phyloP scores from a whole-genome alignment of 2,797 vertebrate genomes.

The Typhlichthys subterraneus region DNA sequence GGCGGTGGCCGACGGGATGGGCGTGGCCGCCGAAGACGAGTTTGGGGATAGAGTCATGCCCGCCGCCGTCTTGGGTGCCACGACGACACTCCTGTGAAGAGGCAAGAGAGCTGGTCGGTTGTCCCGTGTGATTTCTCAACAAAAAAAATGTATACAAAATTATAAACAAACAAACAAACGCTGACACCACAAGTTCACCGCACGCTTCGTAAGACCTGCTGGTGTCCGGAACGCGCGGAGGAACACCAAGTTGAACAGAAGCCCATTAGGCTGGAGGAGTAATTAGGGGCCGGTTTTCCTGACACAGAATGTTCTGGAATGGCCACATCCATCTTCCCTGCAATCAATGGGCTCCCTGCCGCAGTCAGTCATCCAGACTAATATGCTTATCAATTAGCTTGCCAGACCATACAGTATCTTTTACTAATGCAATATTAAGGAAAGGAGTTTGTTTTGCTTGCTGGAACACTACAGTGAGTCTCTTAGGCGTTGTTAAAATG shows the following conservation, averaged over 20 bases:
- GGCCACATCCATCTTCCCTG: slow-evolving; percentile 42
- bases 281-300: slow-evolving; percentile 41
- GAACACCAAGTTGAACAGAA: slow-evolving; percentile 17
- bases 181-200: slow-evolving; percentile 12
- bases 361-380: slow-evolving; percentile 19
- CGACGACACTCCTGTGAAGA: slow-evolving; percentile 86
- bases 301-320: slow-evolving; percentile 43
- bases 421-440: slow-evolving; percentile 2
- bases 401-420: not conserved
- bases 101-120: slow-evolving; percentile 10
- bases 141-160: too few relatives aligned
- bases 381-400: slow-evolving; percentile 22
- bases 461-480: too few relatives aligned
- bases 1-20: slow-evolving; percentile 52
- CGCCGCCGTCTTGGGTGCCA: slow-evolving; percentile 86
- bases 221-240: not conserved
- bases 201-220: not conserved
- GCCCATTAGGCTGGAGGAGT: slow-evolving; percentile 29
- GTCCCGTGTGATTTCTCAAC: not conserved
- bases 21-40: slow-evolving; percentile 31
- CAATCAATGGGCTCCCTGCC: slow-evolving; percentile 44
- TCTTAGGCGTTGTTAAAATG: too few relatives aligned
- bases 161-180: slow-evolving; percentile 4
- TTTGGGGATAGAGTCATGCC: slow-evolving; percentile 65
- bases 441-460: not conserved